Conservation (phyloP, 2,888 invertebrate genomes). For the Tenthredo livida region DNA sequence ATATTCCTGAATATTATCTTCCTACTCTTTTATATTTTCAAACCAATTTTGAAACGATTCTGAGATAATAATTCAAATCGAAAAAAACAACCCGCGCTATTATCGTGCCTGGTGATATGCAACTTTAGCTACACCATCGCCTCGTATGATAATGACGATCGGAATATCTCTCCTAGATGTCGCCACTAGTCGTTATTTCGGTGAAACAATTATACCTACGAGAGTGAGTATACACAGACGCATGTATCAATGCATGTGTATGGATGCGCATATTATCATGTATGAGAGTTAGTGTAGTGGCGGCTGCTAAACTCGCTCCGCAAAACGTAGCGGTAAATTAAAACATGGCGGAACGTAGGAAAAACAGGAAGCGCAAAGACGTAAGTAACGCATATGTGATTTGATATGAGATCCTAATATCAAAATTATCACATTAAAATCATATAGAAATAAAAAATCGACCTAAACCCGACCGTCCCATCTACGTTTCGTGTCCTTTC, state of each 20-base stretch:
- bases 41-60: not conserved
- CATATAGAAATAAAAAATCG: constrained; percentile 56
- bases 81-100: not conserved
- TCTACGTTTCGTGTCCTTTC: constrained; percentile 10
- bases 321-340: constrained; percentile 62
- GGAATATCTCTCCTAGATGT: not conserved
- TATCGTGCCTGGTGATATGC: not conserved
- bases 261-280: too few species aligned
- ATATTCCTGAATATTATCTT: not conserved
- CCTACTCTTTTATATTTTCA: not conserved
- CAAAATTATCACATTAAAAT: not conserved
- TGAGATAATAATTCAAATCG: not conserved
- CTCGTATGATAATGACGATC: not conserved
- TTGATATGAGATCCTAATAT: constrained; percentile 25
- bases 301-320: constrained; percentile 19
- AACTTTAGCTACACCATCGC: not conserved
- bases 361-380: constrained; percentile 83
- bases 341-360: constrained; percentile 84
- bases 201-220: too few species aligned
- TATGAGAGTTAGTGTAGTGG: not conserved
- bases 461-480: constrained; percentile 46
- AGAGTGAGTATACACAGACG: not conserved
- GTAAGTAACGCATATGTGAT: constrained; percentile 76
- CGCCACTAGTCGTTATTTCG: not conserved
- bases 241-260: not conserved